Evolutionary conservation across 2,888 invertebrate genomes (phyloP), one percentile per base, ranked within the genome.

Genomic region (Carabus problematicus): DNA sequence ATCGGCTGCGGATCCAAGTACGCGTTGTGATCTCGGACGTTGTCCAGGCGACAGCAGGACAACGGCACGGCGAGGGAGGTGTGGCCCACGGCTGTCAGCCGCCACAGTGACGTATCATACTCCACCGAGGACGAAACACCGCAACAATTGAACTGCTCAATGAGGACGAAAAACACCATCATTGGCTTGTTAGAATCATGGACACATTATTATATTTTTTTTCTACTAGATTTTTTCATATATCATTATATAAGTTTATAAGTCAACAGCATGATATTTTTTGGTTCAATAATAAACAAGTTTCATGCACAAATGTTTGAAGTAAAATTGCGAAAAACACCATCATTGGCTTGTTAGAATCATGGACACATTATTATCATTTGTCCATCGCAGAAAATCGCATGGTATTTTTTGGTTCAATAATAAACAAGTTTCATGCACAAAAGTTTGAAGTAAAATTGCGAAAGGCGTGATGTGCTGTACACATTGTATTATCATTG

Each of bases 31-130:
- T 86, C 84, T 56, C 83, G 79, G 12, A 80, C 78, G 75, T 88
- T 87, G 68, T 87, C 86, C 67, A 92, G 85, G 49, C 83, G 81
- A 79, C 94, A 94, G 69, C 77, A 77, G 9, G 77, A 76, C 19
- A 76, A 70, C 40, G 76, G 76, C 8, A 77, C 75, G 6, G 75
- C 80, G 42, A 82, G 76, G 62, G 81, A 77, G 45, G 80, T 85
- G 72, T 91, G 89, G 0, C 92, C 91, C 49, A 91, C 85, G 72
- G 91, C 86, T 75, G 91, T 89, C 59, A 93, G 82, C 72, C 91
- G 87, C 94, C 94, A 94, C 77, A 89, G 82, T 0, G 93, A 92
- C 74, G 90, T 90, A 76, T 92, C 92, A 81, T 92, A 94, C 84
- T 94, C 93, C 71, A 88, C 87, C 7, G 91, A 90, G 74, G 89